These are phyloP conservation scores for Zosterops japonicus DNA, from an alignment of 2,113 vertebrate genomes.

Conservation along the genomic window DNA sequence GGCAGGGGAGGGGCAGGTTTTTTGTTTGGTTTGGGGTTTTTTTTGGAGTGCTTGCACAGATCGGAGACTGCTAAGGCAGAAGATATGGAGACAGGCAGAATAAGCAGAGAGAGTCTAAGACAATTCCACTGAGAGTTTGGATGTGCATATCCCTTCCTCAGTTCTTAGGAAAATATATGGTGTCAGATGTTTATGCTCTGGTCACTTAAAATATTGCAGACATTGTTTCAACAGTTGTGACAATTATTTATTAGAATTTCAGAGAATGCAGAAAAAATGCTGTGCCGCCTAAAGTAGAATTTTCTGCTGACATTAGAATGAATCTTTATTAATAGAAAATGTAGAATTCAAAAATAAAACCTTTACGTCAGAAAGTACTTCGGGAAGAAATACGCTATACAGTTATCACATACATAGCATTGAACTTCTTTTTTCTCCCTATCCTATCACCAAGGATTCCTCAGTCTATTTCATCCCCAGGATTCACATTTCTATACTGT, in stretches of 20 bases:
- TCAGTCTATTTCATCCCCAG: not conserved
- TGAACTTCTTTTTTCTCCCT: not conserved
- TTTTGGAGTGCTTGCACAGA: not conserved
- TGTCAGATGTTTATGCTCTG: not conserved
- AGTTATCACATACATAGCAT: not conserved
- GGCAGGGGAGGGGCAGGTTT: fast-evolving
- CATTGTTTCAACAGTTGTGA: not conserved
- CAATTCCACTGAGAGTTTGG: not conserved
- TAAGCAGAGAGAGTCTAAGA: not conserved
- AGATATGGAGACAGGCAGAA: not conserved
- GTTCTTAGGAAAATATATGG: not conserved
- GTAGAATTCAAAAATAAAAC: not conserved
- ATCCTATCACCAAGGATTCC: not conserved
- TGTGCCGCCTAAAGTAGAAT: not conserved
- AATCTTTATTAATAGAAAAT: not conserved
- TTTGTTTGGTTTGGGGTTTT: not conserved
- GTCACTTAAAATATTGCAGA: not conserved
- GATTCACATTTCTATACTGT: not conserved
- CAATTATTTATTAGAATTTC: not conserved
- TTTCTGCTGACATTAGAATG: not conserved
- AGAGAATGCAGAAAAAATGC: not conserved
- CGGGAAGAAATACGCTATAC: not conserved
- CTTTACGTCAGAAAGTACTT: not conserved
- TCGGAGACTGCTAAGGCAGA: not conserved
- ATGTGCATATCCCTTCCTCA: not conserved